Evolutionary conservation across 2,113 vertebrate genomes (phyloP).

Genomic region (Nesogale talazaci): DNA sequence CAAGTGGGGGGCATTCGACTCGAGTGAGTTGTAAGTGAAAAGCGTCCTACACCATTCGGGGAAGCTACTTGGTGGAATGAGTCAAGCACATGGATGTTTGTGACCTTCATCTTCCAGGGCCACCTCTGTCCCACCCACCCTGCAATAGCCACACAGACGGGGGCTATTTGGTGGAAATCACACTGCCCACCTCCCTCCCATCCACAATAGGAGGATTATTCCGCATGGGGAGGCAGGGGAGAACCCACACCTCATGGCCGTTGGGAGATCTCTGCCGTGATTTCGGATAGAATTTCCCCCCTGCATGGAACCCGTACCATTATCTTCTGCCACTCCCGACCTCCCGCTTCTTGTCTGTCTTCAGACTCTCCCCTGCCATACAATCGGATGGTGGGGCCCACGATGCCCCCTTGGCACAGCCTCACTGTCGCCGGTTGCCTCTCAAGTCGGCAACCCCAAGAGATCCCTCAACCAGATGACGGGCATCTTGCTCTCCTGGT

Average conservation of each 20-base stretch:
- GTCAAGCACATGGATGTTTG: not conserved
- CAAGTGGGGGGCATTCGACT: not conserved
- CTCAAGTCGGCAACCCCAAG: not conserved
- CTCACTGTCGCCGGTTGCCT: not conserved
- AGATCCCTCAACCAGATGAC: not conserved
- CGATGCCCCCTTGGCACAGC: fast-evolving
- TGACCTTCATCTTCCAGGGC: not conserved
- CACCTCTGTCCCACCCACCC: not conserved
- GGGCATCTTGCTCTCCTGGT: not conserved
- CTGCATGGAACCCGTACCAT: fast-evolving
- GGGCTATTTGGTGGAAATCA: not conserved
- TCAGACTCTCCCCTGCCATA: not conserved
- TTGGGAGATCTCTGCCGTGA: not conserved
- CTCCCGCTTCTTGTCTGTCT: too few relatives aligned
- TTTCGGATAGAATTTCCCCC: not conserved
- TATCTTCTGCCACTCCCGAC: not conserved
- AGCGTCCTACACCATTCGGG: not conserved
- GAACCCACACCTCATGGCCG: too few relatives aligned
- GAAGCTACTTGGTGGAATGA: not conserved
- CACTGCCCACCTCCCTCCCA: not conserved
- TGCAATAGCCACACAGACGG: not conserved
- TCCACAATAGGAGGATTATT: not conserved
- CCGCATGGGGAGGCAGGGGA: not conserved
- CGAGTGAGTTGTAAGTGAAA: not conserved
- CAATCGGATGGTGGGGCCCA: not conserved